A percentile compares a stretch with the other conserved stretches of the same genome.
Evolutionary conservation across 2,888 invertebrate species (phyloP).

Genomic region (Abrostola triplasia): DNA sequence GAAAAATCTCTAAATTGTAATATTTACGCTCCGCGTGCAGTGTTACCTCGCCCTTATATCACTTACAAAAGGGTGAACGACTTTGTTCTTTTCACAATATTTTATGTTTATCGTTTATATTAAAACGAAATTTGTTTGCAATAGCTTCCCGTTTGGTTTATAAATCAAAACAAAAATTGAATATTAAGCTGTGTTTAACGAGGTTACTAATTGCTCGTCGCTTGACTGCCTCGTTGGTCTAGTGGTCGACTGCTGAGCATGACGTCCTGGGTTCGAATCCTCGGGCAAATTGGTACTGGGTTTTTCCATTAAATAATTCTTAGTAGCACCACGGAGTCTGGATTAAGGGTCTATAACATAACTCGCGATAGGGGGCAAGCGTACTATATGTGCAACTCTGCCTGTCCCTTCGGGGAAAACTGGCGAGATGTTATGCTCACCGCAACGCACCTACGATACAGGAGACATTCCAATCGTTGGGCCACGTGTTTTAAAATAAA

Average conservation of each 20-base stretch:
- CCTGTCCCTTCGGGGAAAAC: too few relatives aligned
- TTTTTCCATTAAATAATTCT: too few relatives aligned
- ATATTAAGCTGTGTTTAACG: slow-evolving; percentile 20
- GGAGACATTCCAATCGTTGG: too few relatives aligned
- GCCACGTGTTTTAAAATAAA: too few relatives aligned
- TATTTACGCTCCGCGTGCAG: slow-evolving; percentile 16
- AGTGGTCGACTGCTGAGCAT: neutral
- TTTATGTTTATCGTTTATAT: slow-evolving; percentile 63
- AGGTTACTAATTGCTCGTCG: neutral
- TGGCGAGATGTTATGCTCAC: too few relatives aligned
- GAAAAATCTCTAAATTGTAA: neutral
- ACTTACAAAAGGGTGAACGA: slow-evolving; percentile 61
- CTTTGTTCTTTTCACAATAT: slow-evolving; percentile 62
- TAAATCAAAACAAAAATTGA: slow-evolving; percentile 23
- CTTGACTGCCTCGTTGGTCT: neutral
- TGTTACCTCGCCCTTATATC: slow-evolving; percentile 42
- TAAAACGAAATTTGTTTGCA: slow-evolving; percentile 56
- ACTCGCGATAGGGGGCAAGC: too few relatives aligned
- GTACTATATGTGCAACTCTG: too few relatives aligned
- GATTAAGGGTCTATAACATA: too few relatives aligned
- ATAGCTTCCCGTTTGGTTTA: slow-evolving; percentile 38
- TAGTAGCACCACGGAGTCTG: too few relatives aligned
- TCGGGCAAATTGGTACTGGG: too few relatives aligned
- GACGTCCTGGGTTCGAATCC: too few relatives aligned
- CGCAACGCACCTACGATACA: too few relatives aligned